Evolutionary conservation across 2,888 invertebrate species (phyloP), one percentile per base, ranked within the genome.

Genomic region (Polia nebulosa): DNA sequence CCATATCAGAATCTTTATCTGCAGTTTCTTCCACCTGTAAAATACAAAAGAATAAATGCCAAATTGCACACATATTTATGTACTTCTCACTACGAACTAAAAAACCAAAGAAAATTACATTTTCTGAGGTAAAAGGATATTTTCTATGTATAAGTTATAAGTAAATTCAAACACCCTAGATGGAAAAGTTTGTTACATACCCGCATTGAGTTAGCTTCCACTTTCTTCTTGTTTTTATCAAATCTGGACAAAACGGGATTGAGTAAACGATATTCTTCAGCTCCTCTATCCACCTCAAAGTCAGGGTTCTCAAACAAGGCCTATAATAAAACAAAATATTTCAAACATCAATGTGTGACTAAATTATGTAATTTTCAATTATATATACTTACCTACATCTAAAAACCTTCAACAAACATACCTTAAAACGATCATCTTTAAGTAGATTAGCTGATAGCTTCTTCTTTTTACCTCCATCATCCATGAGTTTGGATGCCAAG

Each of bases 251-350:
- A 95, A 6, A 99, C 98, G 25, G 99, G 99, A 91, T 99, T 99
- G 25, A 99, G 94, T 72, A 99, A 95, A 83, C 97, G 96, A 91
- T 97, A 99, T 89, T 99, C 99, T 85, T 98, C 98, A 57, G 98
- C 97, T 87, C 97, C 97, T 85, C 97, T 97, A 89, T 99, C 98
- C 65, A 99, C 97, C 93, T 99, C 97, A 92, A 98, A 99, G 88
- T 99, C 98, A 15, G 98, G 97, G 95, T 99, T 98, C 84, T 97
- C 97, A 92, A 99, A 99, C 89, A 99, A 93, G 2, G 97, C 97
- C 93, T 96, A 81, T 69, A 87, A 90, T 9, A 60, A 49, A 8
- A 68, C 4, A 52, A 57, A 34, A 15, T n/a, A 5, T 41, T 47
- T 56, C 59, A 36, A 34, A 64, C 8, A 44, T 52, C 20, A 52